These are phyloP conservation scores for human DNA, from an alignment of 2,113 vertebrate species.

Conservation along the genomic window DNA sequence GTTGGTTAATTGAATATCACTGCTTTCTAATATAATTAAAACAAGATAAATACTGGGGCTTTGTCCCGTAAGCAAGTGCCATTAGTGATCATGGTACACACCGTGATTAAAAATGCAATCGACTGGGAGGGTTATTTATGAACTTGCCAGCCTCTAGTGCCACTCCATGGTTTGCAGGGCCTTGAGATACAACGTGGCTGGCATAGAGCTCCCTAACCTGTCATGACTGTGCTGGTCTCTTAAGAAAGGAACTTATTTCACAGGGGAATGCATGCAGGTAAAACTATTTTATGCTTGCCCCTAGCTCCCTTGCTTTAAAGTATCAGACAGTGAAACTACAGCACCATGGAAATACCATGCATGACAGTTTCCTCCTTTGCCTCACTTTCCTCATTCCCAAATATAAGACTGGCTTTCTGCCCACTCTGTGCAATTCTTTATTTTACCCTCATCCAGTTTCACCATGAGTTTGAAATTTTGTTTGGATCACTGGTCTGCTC, in stretches of 20 bases:
- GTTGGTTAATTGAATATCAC: constrained; percentile 85
- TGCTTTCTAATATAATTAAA: constrained; percentile 82
- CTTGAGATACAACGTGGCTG: not conserved
- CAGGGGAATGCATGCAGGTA: not conserved
- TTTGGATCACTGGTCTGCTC: not conserved
- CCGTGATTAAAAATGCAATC: constrained; percentile 80
- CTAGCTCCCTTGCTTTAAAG: not conserved
- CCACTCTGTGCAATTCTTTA: not conserved
- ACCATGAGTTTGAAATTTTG: not conserved
- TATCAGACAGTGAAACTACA: not conserved
- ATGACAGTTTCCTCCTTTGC: not conserved
- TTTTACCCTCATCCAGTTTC: not conserved
- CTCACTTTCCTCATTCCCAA: not conserved
- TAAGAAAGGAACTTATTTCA: not conserved
- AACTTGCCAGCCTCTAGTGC: constrained; percentile 60
- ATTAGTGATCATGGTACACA: constrained; percentile 71
- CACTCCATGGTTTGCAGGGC: not conserved
- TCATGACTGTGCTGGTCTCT: not conserved
- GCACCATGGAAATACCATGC: not conserved
- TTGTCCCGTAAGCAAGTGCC: constrained; percentile 71
- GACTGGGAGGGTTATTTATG: constrained; percentile 71
- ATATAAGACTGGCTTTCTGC: not conserved
- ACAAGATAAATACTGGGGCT: constrained; percentile 82
- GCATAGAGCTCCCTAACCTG: not conserved
- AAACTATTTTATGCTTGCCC: not conserved